Base-by-base conservation (phyloP, 1,140 invertebrate species). In the Cotesia vestalis region DNA sequence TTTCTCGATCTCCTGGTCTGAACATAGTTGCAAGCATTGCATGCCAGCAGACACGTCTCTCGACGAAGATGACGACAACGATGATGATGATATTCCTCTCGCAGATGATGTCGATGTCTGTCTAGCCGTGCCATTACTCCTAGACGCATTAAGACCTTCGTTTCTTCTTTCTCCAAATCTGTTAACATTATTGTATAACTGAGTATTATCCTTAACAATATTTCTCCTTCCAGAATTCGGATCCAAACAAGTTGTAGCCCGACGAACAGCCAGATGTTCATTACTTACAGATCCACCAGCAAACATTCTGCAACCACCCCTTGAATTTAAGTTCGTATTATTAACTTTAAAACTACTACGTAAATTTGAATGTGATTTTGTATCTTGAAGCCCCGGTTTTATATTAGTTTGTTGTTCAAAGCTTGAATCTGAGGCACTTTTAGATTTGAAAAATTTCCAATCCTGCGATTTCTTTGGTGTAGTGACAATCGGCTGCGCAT, bases 1-100 rank as follows among this genome's bases (percentile, higher is more conserved):
- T 55, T 66, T 80, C 66, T 85, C 84, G 20, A 86, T 86, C 74
- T 84, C 84, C 67, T 81, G 78, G 1, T 82, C 79, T 6, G 83
- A 80, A 71, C 81, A 84, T 0, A 73, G 36, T 20, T 67, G 63
- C 59, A 67, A 27, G 12, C n/a, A 27, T 17, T 71, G 8, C 51
- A 66, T 46, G 67, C 36, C 40, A 73, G 68, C 35, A 74, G 75
- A n/a, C 62, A 72, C 5, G 60, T 76, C 57, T 67, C 73, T 8
- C n/a, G 55, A 38, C 3, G 40, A 46, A 2, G 40, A 46, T 46
- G 8, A 11, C 11, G 11, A 46, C 5, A 5, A 46, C 11, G 40
- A 46, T 59, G 51, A 64, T 38, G 34, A 12, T 62, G 59, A 59
- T 6, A 57, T 27, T 4, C 5, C 9, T 27, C 57, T 60, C 20